phyloP scores from a whole-genome alignment of 2,797 vertebrate species.

The Aulostomus chinensis region DNA sequence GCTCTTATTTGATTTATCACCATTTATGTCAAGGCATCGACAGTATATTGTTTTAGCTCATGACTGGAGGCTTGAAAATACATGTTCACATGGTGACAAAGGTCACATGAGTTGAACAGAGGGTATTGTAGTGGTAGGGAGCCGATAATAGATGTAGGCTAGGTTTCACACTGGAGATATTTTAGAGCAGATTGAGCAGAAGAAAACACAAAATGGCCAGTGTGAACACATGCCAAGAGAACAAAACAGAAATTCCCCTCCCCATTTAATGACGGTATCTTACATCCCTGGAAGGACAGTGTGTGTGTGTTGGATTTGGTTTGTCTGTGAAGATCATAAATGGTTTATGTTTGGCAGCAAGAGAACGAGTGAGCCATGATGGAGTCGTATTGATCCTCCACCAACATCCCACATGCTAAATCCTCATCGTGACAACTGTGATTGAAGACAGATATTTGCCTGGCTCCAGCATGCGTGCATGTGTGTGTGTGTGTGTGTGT shows the following conservation, averaged over 20 bases:
- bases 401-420: constrained; percentile 44
- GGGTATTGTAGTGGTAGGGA: neutral
- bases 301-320: constrained; percentile 7
- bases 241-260: neutral
- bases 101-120: neutral
- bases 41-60: constrained; percentile 5
- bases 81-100: neutral
- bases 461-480: neutral
- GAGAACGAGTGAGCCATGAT: constrained; percentile 30
- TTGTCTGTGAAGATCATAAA: constrained; percentile 25
- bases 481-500: neutral
- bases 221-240: neutral
- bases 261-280: neutral
- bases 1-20: constrained; percentile 13
- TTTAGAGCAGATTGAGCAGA: constrained; percentile 7
- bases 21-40: neutral
- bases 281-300: neutral
- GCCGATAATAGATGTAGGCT: constrained; percentile 3
- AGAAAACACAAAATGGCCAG: neutral
- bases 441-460: constrained; percentile 42
- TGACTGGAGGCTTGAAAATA: neutral
- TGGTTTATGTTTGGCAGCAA: constrained; percentile 22
- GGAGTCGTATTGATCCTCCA: constrained; percentile 55
- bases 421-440: constrained; percentile 48
- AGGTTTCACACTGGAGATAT: constrained; percentile 1